A percentile compares a stretch with the other conserved stretches of the same genome.
Evolutionary conservation across 2,797 vertebrate species (phyloP).

Genomic region (Pteropus rufus): DNA sequence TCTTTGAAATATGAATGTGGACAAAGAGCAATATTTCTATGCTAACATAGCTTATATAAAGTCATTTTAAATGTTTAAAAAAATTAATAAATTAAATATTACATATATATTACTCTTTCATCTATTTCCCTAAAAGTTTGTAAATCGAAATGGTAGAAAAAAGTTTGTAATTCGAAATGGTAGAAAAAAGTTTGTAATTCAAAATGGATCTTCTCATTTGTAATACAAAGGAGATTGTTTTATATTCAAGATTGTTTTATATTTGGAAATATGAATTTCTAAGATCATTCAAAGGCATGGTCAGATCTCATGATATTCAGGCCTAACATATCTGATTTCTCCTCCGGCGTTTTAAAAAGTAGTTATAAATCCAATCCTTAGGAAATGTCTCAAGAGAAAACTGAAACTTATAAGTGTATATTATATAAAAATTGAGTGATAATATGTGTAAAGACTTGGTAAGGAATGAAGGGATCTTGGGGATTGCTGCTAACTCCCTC

Average conservation of each 20-base stretch:
- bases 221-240: not conserved
- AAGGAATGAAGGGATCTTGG: not conserved
- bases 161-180: not conserved
- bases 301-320: not conserved
- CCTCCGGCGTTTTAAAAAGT: conserved; percentile 5
- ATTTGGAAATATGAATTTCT: not conserved
- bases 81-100: not conserved
- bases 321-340: not conserved
- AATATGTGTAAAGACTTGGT: not conserved
- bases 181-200: not conserved
- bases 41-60: conserved; percentile 21
- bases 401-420: not conserved
- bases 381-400: conserved; percentile 36
- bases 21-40: not conserved
- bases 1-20: not conserved
- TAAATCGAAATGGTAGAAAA: not conserved
- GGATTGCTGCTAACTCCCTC: not conserved
- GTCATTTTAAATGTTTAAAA: conserved; percentile 39
- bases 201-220: not conserved
- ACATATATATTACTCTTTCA: not conserved
- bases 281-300: conserved; percentile 1
- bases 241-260: not conserved
- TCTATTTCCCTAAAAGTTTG: not conserved
- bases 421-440: not conserved
- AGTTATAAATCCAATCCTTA: conserved; percentile 12